Percentiles rank a stretch among this genome's conserved stretches.
phyloP scores from a whole-genome alignment of 2,113 vertebrate genomes.

The Neomonachus schauinslandi region DNA sequence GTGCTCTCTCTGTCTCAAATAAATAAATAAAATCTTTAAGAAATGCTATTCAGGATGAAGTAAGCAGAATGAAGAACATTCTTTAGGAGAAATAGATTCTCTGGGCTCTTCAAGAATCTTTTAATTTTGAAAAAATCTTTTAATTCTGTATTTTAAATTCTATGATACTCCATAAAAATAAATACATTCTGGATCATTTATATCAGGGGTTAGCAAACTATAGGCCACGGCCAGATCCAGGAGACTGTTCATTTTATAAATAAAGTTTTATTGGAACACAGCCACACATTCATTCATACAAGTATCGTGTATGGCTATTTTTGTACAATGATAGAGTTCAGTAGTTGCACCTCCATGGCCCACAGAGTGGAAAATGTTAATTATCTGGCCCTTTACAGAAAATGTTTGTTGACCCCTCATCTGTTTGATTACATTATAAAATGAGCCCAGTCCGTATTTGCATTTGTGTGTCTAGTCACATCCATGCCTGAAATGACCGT shows the following conservation, averaged over 20 bases:
- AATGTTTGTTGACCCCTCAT: background rate
- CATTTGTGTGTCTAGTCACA: constrained; percentile 40
- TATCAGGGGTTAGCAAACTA: background rate
- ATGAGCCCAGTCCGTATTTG: background rate
- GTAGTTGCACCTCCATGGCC: background rate
- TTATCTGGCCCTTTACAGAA: constrained; percentile 12
- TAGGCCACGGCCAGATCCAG: background rate
- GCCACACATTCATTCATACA: background rate
- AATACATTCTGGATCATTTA: background rate
- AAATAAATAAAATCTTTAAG: no score
- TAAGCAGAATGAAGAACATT: constrained; percentile 19
- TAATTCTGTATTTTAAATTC: constrained; percentile 36
- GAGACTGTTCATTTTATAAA: constrained; percentile 10
- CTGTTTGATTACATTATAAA: background rate
- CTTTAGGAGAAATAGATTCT: background rate
- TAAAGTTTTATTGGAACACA: constrained; percentile 29
- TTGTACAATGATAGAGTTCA: background rate
- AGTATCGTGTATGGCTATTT: background rate
- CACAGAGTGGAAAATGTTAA: background rate
- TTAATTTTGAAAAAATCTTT: background rate
- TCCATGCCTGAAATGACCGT: background rate
- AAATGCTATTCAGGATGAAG: constrained; percentile 14
- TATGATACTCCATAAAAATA: background rate
- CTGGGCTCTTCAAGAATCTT: background rate
- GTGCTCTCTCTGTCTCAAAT: no score